Base-by-base conservation (phyloP, 1,140 invertebrate genomes). In the Scaptomyza graminum region DNA sequence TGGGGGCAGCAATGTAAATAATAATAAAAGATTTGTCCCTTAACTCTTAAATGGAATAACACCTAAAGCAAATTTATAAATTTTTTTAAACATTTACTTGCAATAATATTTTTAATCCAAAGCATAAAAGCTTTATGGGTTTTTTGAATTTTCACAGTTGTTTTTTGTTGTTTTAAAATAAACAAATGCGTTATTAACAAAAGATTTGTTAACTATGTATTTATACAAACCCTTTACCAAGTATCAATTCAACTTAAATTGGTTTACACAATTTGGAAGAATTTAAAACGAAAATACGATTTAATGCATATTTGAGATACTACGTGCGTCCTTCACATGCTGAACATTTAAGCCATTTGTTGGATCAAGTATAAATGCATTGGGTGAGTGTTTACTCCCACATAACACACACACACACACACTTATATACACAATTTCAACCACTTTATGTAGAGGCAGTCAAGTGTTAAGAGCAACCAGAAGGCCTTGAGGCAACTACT, bases 381-480 rank as follows among this genome's bases (percentile, higher is more conserved):
- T 57, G 55, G 50, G 15, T 43, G 39, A 41, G 39, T 31, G 18
- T 63, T n/a, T 64, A 44, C 28, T 22, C 15, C n/a, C 25, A 34
- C 34, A 28, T 13, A 37, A 37, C 2, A 7, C 25, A 18, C 25
- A 41, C 43, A 31, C 43, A 28, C 13, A 15, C 7, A 37, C 28
- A 28, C 46, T 6, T 31, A 31, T 31, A 31, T 41, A 16, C 25
- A 60, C 59, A 13, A 5, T 25, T 28, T 6, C 16, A 37, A 43
- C 15, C 63, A 47, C 54, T 60, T 67, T 67, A 61, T 73, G 69
- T 54, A 41, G 39, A 43, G n/a, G 56, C 69, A 63, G 62, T 51
- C 56, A 73, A 77, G 81, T 69, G 81, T 87, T 84, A 87, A 87
- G 69, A 67, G 43, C 68, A 73, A 61, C 76, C 59, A 37, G 59